Conservation (phyloP, 2,888 invertebrate species). For the Adineta ricciae region DNA sequence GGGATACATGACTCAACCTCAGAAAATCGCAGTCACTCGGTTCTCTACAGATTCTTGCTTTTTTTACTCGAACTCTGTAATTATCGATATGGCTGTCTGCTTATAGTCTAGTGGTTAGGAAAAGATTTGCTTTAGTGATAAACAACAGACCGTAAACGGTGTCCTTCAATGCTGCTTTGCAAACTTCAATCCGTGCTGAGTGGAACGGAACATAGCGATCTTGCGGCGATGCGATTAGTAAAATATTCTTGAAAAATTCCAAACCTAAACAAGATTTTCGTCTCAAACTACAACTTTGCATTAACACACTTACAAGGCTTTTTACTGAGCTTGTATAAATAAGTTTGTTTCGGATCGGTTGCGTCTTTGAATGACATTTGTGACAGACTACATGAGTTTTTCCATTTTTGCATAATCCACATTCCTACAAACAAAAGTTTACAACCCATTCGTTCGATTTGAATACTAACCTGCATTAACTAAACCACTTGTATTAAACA, state of each 20-base stretch:
- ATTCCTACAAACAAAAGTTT: slow-evolving; percentile 60
- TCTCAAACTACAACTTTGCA: not conserved
- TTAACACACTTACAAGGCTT: slow-evolving; percentile 44
- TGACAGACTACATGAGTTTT: slow-evolving; percentile 82
- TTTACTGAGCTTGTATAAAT: slow-evolving; percentile 74
- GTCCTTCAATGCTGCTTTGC: slow-evolving; percentile 84
- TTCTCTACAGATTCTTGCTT: no score
- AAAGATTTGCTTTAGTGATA: slow-evolving; percentile 36
- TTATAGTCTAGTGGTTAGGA: not conserved
- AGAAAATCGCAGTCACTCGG: no score
- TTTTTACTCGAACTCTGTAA: no score
- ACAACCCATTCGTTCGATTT: not conserved
- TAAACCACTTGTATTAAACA: slow-evolving; percentile 85
- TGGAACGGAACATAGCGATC: slow-evolving; percentile 92
- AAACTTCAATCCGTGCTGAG: slow-evolving; percentile 83
- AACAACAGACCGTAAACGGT: slow-evolving; percentile 50
- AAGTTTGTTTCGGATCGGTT: slow-evolving; percentile 73
- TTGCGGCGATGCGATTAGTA: slow-evolving; percentile 85
- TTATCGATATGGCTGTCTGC: no score
- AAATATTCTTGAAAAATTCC: slow-evolving; percentile 79
- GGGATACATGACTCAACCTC: no score
- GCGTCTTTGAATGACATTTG: slow-evolving; percentile 78
- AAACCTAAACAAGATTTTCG: slow-evolving; percentile 50
- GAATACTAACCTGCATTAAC: slow-evolving; percentile 77
- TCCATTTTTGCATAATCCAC: slow-evolving; percentile 99